Evolutionary conservation across 2,888 invertebrate species (phyloP).

Genomic region (Andrena fulva): DNA sequence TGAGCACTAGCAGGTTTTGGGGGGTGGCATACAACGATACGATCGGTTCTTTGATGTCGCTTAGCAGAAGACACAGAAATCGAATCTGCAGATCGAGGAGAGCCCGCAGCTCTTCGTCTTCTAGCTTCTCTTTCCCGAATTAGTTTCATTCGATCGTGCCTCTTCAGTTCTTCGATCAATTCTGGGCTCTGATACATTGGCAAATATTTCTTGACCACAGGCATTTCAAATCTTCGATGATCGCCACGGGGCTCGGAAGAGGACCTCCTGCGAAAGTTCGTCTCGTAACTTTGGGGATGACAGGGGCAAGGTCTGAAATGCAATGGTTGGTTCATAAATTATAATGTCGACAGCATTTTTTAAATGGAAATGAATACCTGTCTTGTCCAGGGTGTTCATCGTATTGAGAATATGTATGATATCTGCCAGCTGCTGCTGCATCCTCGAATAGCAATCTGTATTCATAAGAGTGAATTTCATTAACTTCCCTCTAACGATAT

Average conservation of each 20-base stretch:
- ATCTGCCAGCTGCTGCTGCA: background rate
- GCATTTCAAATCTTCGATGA: conserved; percentile 46
- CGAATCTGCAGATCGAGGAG: conserved; percentile 8
- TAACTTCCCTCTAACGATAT: background rate
- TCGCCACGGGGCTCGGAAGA: background rate
- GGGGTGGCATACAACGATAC: background rate
- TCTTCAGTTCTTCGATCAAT: conserved; percentile 73
- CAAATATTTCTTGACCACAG: conserved; percentile 70
- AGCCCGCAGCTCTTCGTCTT: conserved; percentile 6
- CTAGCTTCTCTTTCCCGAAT: conserved; percentile 66
- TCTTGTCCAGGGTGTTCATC: background rate
- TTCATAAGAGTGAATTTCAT: background rate
- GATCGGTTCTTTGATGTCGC: background rate
- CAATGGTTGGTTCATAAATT: background rate
- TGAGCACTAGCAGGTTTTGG: conserved; percentile 4
- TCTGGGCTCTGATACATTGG: conserved; percentile 71
- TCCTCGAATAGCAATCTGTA: background rate
- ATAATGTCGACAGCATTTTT: background rate
- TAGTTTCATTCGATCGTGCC: conserved; percentile 70
- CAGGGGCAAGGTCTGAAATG: background rate
- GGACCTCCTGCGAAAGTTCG: background rate
- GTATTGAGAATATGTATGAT: background rate
- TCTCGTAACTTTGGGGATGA: background rate
- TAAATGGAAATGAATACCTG: background rate
- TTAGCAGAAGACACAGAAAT: background rate